Percentiles rank a stretch among this genome's conserved stretches.
phyloP scores from a whole-genome alignment of 2,113 vertebrate genomes.

The Microcebus ravelobensis region DNA sequence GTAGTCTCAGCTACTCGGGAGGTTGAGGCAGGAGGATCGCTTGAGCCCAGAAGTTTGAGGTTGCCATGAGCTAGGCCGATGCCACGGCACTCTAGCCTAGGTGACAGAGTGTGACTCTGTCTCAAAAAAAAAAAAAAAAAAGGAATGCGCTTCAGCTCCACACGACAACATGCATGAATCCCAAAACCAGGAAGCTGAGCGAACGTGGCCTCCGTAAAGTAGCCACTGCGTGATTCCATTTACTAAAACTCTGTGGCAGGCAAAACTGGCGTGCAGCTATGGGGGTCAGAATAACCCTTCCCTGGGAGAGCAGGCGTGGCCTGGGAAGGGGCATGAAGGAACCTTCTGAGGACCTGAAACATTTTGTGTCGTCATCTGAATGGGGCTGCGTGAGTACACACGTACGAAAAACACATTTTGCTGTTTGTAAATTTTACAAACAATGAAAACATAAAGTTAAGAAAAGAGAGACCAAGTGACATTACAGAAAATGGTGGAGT shows the following conservation, averaged over 20 bases:
- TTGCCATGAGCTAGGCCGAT: too few species aligned
- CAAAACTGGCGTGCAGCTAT: background rate
- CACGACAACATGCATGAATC: background rate
- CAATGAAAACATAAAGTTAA: background rate
- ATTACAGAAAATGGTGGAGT: background rate
- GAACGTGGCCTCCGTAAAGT: background rate
- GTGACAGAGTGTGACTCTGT: too few species aligned
- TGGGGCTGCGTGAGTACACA: background rate
- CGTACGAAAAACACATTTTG: background rate
- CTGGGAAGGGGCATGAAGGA: background rate
- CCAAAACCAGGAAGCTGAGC: background rate
- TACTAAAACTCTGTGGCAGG: background rate
- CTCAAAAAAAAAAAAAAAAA: too few species aligned
- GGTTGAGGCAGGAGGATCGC: too few species aligned
- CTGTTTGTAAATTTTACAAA: background rate
- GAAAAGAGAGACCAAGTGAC: background rate
- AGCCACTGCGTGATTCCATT: background rate
- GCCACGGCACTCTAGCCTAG: too few species aligned
- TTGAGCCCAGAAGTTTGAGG: too few species aligned
- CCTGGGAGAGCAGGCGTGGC: background rate
- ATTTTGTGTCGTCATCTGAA: background rate
- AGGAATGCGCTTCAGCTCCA: conserved; percentile 8
- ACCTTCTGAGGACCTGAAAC: background rate
- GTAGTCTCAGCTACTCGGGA: too few species aligned
- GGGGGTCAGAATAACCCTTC: background rate